These are phyloP conservation scores for Sinonovacula constricta DNA, from an alignment of 1,140 invertebrate genomes.

Conservation along the genomic window DNA sequence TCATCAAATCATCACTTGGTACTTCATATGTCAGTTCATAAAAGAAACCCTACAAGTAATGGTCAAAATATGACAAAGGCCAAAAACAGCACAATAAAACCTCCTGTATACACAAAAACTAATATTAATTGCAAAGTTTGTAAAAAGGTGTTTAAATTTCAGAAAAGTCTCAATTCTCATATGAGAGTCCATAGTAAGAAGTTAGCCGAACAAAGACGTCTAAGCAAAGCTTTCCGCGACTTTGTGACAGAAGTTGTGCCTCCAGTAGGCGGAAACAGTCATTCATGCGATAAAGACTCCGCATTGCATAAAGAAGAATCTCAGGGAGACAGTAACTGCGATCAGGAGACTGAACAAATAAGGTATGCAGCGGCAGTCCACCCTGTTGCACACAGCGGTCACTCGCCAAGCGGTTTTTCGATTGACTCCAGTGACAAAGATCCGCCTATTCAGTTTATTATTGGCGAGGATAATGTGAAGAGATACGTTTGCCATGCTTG, in stretches of 20 bases:
- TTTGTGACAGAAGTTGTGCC: conserved; percentile 34
- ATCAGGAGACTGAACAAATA: background rate
- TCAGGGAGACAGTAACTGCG: background rate
- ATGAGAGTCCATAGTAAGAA: conserved; percentile 50
- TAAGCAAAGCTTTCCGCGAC: conserved; percentile 43
- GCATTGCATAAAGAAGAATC: background rate
- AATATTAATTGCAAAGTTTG: conserved; percentile 40
- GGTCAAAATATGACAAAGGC: too few relatives aligned
- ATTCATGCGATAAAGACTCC: background rate
- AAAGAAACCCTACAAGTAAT: conserved; percentile 42
- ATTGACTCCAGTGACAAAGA: conserved; percentile 19
- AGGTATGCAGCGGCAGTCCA: too few relatives aligned
- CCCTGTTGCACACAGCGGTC: too few relatives aligned
- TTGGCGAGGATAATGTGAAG: conserved; percentile 36
- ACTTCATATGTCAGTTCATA: conserved; percentile 46
- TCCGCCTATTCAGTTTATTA: conserved; percentile 31
- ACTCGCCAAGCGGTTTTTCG: too few relatives aligned
- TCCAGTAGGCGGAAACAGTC: background rate
- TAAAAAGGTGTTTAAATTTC: conserved; percentile 51
- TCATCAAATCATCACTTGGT: conserved; percentile 40
- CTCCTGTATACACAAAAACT: conserved; percentile 31
- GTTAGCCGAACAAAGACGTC: conserved; percentile 24
- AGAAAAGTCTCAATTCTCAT: conserved; percentile 50
- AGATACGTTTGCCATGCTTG: conserved; percentile 43
- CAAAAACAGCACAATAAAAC: too few relatives aligned